Conservation (phyloP, 2,797 vertebrate genomes). For the Pangasius mekongensis region DNA sequence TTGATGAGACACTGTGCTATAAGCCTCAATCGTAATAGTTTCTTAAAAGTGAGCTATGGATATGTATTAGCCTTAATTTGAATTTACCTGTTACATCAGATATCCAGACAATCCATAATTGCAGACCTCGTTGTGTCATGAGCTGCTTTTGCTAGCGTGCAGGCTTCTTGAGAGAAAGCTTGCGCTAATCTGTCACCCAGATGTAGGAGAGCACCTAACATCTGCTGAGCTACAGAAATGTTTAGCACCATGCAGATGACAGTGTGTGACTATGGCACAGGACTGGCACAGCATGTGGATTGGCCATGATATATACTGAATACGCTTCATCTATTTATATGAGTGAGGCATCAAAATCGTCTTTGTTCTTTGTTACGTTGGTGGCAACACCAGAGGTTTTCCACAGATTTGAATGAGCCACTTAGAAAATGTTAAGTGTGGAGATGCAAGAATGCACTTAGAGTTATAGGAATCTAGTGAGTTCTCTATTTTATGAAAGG, state of each 20-base stretch:
- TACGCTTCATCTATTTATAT: not conserved
- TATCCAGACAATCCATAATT: slow-evolving; percentile 37
- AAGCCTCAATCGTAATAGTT: not conserved
- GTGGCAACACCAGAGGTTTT: not conserved
- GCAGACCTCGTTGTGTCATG: slow-evolving; percentile 23
- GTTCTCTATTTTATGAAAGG: not conserved
- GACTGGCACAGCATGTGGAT: slow-evolving; percentile 8
- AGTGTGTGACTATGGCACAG: not conserved
- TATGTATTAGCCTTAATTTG: not conserved
- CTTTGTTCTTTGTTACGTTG: not conserved
- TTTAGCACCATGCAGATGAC: slow-evolving; percentile 23
- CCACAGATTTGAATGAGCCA: not conserved
- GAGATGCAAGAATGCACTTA: not conserved
- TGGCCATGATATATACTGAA: slow-evolving; percentile 7
- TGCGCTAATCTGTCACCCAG: slow-evolving; percentile 27
- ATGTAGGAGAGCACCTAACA: slow-evolving; percentile 32
- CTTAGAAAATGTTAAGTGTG: too few relatives aligned
- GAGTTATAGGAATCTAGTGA: not conserved
- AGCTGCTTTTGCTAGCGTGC: slow-evolving; percentile 24
- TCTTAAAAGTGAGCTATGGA: not conserved
- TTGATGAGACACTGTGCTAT: not conserved
- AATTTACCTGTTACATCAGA: slow-evolving; percentile 33
- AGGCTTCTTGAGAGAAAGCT: slow-evolving; percentile 20
- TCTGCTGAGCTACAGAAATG: slow-evolving; percentile 28
- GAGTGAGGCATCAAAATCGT: not conserved